These are phyloP conservation scores for Laticauda laticaudata DNA, from an alignment of 2,113 vertebrate species.

Conservation along the genomic window DNA sequence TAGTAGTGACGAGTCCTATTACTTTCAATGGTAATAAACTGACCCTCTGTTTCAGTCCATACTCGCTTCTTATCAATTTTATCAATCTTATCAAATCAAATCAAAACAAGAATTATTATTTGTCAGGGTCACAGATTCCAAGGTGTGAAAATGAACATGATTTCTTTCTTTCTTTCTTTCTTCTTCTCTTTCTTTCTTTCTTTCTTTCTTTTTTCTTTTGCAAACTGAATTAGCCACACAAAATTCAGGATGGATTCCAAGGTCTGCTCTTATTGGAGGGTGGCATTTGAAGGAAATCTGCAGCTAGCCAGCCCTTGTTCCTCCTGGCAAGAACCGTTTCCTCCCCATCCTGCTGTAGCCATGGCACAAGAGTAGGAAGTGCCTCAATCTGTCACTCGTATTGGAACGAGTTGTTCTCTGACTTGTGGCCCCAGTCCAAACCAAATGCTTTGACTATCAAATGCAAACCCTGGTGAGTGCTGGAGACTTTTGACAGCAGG, in stretches of 20 bases:
- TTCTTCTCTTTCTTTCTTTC: neutral
- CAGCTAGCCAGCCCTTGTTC: conserved; percentile 17
- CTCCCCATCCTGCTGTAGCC: conserved; percentile 11
- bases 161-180: neutral
- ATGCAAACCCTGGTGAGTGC: conserved; percentile 6
- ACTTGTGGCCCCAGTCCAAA: conserved; percentile 25
- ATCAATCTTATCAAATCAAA: no score
- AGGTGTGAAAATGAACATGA: neutral
- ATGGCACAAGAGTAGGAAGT: conserved; percentile 25
- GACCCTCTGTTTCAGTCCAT: neutral
- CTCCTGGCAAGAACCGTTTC: conserved; percentile 10
- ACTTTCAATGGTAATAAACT: neutral
- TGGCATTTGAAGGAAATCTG: conserved; percentile 5
- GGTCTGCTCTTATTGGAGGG: neutral
- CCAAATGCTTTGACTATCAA: conserved; percentile 32
- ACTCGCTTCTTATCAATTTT: neutral
- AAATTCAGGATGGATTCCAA: neutral
- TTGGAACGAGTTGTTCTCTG: conserved; percentile 22
- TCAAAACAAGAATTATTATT: neutral
- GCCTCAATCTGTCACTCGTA: conserved; percentile 23
- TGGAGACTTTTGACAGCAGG: conserved; percentile 3
- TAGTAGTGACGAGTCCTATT: neutral
- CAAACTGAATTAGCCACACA: neutral
- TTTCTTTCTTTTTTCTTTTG: neutral
- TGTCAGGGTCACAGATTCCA: neutral